Evolutionary conservation across 2,113 vertebrate species (phyloP), one percentile per base, ranked within the genome.

Genomic region (Oryzias celebensis): DNA sequence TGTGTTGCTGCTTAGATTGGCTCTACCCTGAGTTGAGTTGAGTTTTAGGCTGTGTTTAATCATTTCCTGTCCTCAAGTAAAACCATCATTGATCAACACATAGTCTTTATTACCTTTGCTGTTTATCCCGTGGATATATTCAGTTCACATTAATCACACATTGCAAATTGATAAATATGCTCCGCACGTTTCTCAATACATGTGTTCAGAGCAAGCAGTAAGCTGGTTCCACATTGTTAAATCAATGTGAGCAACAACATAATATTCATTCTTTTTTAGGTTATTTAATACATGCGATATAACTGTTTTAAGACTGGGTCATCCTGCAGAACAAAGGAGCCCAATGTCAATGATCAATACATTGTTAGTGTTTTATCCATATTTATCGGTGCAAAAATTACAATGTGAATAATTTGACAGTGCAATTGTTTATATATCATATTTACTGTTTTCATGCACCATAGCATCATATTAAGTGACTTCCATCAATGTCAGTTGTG

Each of bases 41-140:
- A 71, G 52, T 81, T 71, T 54, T 48, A 57, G 68, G 57, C 26
- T 42, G 63, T 51, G 49, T 73, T 76, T 77, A 78, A 85, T 88
- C 73, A 73, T 77, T 73, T 68, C 66, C 58, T 55, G 53, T 51
- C 57, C 67, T 20, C 71, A 63, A 66, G 66, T 77, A 71, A 60
- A 56, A 48, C 59, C 16, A 41, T 64, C 77, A 85, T 78, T 77
- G 85, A 86, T 87, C 71, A 83, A 78, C 63, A 7, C 13, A 68
- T 26, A 16, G 36, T 51, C 50, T 28, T 79, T 73, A 80, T 65
- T 80, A 63, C 72, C 60, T 69, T 24, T 57, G 17, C 51, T 56
- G 67, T 58, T 66, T 50, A 58, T 77, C 73, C 52, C 41, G 26
- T 56, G 52, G 44, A 41, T 54, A 66, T 51, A 61, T 26, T 49